Percentiles rank a stretch among this genome's conserved stretches.
Evolutionary conservation across 2,113 vertebrate genomes (phyloP).

Genomic region (Prolemur simus): DNA sequence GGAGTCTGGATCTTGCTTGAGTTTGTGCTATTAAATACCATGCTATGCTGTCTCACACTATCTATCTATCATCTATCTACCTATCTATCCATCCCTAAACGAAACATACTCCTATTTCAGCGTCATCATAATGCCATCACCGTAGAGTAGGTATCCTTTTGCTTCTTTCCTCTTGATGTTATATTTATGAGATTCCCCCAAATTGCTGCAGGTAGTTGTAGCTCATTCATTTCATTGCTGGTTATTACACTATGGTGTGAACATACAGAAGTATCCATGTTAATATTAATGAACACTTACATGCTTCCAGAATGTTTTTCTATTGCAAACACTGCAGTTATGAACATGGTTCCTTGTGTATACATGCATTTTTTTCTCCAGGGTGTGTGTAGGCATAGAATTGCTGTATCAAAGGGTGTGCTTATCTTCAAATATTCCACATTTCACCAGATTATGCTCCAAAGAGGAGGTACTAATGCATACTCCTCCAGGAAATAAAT

Average conservation of each 20-base stretch:
- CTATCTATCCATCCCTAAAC: background rate
- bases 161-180: background rate
- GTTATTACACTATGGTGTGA: background rate
- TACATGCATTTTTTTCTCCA: background rate
- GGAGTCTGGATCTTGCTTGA: background rate
- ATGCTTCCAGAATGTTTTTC: background rate
- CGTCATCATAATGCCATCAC: background rate
- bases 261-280: constrained; percentile 14
- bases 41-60: background rate
- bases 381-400: background rate
- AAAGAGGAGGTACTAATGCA: background rate
- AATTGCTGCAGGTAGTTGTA: background rate
- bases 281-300: background rate
- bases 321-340: background rate
- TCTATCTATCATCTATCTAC: background rate
- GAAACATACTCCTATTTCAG: background rate
- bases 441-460: background rate
- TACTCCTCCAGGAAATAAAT: background rate
- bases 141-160: background rate
- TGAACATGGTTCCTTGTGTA: background rate
- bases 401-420: background rate
- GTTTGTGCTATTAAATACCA: background rate
- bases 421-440: background rate
- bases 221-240: background rate
- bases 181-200: background rate